phyloP scores from a whole-genome alignment of 2,797 vertebrate genomes.

The Parambassis ranga region DNA sequence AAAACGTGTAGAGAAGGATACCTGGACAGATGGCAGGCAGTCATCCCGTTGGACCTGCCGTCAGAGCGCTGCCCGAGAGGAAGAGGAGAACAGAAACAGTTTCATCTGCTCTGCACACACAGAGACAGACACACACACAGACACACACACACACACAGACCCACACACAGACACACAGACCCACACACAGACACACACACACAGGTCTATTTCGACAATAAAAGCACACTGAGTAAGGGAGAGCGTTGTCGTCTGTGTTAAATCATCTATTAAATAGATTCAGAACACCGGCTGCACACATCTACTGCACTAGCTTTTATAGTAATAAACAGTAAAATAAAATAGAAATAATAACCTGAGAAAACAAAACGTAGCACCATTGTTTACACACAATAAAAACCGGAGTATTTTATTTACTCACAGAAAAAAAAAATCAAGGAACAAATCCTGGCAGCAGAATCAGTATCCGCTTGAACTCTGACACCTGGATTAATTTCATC shows the following conservation, averaged over 20 bases:
- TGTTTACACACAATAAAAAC: neutral
- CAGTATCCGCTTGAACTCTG: constrained; percentile 51
- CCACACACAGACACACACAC: constrained; percentile 20
- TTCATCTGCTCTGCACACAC: constrained; percentile 43
- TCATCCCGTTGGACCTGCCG: constrained; percentile 69
- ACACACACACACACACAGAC: constrained; percentile 7
- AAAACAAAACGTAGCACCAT: neutral
- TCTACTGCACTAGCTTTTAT: neutral
- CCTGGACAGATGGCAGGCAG: constrained; percentile 80
- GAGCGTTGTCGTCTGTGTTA: constrained; percentile 19
- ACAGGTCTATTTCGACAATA: constrained; percentile 10
- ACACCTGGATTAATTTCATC: constrained; percentile 60
- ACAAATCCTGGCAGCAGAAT: constrained; percentile 24
- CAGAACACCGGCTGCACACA: neutral
- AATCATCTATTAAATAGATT: constrained; percentile 16
- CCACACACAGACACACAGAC: constrained; percentile 14
- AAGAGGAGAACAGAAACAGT: constrained; percentile 62
- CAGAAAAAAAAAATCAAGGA: constrained; percentile 39
- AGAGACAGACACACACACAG: constrained; percentile 16
- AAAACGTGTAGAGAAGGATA: constrained; percentile 54
- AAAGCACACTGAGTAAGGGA: constrained; percentile 16
- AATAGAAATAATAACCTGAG: neutral
- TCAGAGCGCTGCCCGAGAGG: constrained; percentile 61
- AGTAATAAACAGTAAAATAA: neutral
- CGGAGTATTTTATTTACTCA: neutral